These are phyloP conservation scores for Drosophila kanapiae DNA, from an alignment of 1,140 invertebrate species.

Conservation along the genomic window DNA sequence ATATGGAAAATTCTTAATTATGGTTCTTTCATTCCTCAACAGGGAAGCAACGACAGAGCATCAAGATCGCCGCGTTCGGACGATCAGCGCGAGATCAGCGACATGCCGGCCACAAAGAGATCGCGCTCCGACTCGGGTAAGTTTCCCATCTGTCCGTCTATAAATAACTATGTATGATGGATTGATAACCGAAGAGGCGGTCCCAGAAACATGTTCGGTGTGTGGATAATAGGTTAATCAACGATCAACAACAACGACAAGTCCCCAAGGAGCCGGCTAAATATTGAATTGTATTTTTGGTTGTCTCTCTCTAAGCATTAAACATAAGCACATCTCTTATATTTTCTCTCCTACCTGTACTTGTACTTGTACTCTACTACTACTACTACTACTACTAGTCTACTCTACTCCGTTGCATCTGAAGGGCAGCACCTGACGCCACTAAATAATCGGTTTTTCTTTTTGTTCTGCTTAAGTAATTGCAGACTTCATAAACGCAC, in stretches of 20 bases:
- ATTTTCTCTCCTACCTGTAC: constrained; percentile 61
- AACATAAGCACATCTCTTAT: constrained; percentile 67
- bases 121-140: constrained; percentile 81
- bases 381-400: constrained; percentile 16
- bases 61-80: constrained; percentile 82
- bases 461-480: constrained; percentile 85
- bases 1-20: not conserved
- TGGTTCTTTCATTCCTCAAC: constrained; percentile 14
- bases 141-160: constrained; percentile 48
- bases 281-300: constrained; percentile 43
- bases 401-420: constrained; percentile 76
- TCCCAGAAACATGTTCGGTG: constrained; percentile 35
- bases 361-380: constrained; percentile 42
- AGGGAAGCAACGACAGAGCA: constrained; percentile 84
- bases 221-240: constrained; percentile 56
- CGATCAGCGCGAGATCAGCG: constrained; percentile 76
- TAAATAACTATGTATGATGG: constrained; percentile 54
- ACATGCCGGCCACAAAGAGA: constrained; percentile 70
- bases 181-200: constrained; percentile 47
- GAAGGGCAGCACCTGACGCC: constrained; percentile 78
- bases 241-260: constrained; percentile 28
- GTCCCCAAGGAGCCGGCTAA: constrained; percentile 20
- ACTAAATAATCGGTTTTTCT: constrained; percentile 85
- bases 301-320: constrained; percentile 39
- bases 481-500: constrained; percentile 84